phyloP scores from a whole-genome alignment of 1,140 invertebrate genomes.

The Aplysia californica region DNA sequence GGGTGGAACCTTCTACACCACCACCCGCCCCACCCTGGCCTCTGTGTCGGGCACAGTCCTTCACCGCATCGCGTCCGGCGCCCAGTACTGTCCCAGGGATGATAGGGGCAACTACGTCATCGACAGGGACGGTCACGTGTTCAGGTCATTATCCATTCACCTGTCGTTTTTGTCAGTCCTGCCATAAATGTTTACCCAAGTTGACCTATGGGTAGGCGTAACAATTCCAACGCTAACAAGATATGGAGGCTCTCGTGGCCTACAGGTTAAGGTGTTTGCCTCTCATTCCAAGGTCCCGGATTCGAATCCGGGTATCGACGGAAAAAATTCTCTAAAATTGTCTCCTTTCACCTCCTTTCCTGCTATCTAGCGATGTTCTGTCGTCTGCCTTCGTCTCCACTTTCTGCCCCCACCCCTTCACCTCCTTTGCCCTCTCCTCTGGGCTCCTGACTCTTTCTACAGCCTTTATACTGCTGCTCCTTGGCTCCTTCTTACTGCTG shows the following conservation, averaged over 20 bases:
- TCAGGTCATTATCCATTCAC: slow-evolving; percentile 36
- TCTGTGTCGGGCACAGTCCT: slow-evolving; percentile 49
- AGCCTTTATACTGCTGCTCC: too few relatives aligned
- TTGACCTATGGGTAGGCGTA: neutral
- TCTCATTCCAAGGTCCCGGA: neutral
- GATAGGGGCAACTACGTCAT: slow-evolving; percentile 56
- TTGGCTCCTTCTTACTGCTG: too few relatives aligned
- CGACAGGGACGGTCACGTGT: slow-evolving; percentile 56
- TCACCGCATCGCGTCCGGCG: slow-evolving; percentile 53
- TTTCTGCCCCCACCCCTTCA: too few relatives aligned
- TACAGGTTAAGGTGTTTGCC: neutral
- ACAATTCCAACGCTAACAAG: neutral
- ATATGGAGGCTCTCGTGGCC: neutral
- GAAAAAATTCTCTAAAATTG: too few relatives aligned
- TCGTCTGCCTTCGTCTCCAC: too few relatives aligned
- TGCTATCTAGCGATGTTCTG: too few relatives aligned
- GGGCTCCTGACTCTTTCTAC: too few relatives aligned
- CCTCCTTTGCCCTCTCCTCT: too few relatives aligned
- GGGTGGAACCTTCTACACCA: slow-evolving; percentile 58
- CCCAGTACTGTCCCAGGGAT: slow-evolving; percentile 44
- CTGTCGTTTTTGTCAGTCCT: neutral
- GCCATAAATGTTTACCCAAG: neutral
- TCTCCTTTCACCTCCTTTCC: too few relatives aligned
- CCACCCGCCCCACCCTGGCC: slow-evolving; percentile 44
- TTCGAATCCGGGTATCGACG: too few relatives aligned